These are phyloP conservation scores for Lithophane semibrunnea DNA, from an alignment of 2,888 invertebrate species.

Conservation along the genomic window DNA sequence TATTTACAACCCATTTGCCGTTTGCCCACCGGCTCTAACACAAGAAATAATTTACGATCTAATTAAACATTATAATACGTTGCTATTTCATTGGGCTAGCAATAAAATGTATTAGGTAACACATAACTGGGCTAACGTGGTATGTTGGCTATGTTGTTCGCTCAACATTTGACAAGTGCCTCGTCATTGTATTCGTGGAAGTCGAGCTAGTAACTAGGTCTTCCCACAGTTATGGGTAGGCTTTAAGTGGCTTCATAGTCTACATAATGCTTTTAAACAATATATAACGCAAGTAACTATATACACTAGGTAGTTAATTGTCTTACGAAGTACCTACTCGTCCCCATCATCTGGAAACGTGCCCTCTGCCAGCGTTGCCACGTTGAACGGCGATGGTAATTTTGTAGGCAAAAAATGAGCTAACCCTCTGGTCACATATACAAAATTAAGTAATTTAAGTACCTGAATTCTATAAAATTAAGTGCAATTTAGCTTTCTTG, in stretches of 20 bases:
- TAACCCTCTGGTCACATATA: too few relatives aligned
- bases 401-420: too few relatives aligned
- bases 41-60: constrained; percentile 27
- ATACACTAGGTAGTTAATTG: too few relatives aligned
- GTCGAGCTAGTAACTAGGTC: constrained; percentile 22
- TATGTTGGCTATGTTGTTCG: constrained; percentile 30
- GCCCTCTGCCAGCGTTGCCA: too few relatives aligned
- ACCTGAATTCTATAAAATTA: too few relatives aligned
- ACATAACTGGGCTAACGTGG: constrained; percentile 45
- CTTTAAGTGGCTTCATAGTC: constrained; percentile 2
- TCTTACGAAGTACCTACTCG: too few relatives aligned
- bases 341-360: too few relatives aligned
- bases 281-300: too few relatives aligned
- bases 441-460: not conserved
- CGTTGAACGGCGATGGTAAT: too few relatives aligned
- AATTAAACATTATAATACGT: constrained; percentile 50
- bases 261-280: not conserved
- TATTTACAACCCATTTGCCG: not conserved
- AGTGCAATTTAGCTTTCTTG: not conserved
- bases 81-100: constrained; percentile 26
- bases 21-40: not conserved
- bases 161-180: constrained; percentile 52
- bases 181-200: constrained; percentile 56
- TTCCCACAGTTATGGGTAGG: constrained; percentile 38
- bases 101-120: constrained; percentile 57